Evolutionary conservation across 1,140 invertebrate species (phyloP).

Genomic region (Theocolax elegans): DNA sequence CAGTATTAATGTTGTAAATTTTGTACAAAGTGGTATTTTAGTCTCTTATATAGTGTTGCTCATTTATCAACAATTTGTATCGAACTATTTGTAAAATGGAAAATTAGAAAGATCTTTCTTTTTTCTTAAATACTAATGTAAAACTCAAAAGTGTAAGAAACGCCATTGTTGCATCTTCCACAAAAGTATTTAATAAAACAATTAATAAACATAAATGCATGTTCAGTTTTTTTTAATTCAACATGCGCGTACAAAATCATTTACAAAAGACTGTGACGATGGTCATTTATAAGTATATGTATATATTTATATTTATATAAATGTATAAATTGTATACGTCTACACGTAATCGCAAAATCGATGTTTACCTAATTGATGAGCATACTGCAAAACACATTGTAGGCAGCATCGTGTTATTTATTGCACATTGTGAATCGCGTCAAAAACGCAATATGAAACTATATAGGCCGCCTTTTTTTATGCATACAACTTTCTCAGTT

Average conservation of each 20-base stretch:
- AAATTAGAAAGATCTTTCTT: too few relatives aligned
- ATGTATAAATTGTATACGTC: not conserved
- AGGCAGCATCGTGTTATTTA: too few relatives aligned
- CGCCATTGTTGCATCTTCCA: not conserved
- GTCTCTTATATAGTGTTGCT: too few relatives aligned
- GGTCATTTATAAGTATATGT: too few relatives aligned
- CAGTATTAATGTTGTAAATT: conserved; percentile 15
- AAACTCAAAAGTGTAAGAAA: too few relatives aligned
- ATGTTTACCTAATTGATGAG: not conserved
- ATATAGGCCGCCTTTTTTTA: too few relatives aligned
- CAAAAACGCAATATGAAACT: too few relatives aligned
- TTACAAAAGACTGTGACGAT: conserved; percentile 10
- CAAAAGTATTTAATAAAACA: conserved; percentile 7
- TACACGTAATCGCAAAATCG: not conserved
- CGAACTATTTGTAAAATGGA: too few relatives aligned
- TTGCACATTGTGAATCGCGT: too few relatives aligned
- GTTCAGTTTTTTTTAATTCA: conserved; percentile 17
- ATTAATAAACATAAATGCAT: conserved; percentile 10
- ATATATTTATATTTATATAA: not conserved
- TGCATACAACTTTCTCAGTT: conserved; percentile 18
- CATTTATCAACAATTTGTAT: too few relatives aligned
- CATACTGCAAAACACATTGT: not conserved
- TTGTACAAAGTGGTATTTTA: not conserved
- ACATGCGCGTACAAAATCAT: conserved; percentile 10
- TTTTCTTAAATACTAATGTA: too few relatives aligned